These are phyloP conservation scores for Schlechtendalia chinensis DNA, from an alignment of 1,140 invertebrate genomes.

Conservation along the genomic window DNA sequence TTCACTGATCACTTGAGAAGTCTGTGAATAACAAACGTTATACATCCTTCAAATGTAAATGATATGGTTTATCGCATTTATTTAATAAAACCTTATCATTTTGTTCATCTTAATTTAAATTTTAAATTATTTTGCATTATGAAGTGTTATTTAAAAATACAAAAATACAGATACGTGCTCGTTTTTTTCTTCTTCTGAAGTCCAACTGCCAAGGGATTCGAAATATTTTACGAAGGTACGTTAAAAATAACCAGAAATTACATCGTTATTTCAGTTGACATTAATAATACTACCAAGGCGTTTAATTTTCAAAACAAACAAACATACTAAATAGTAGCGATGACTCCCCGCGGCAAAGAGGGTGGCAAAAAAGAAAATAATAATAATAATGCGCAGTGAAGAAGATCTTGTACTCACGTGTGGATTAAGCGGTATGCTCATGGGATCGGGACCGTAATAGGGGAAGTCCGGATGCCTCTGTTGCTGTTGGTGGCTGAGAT, in stretches of 20 bases:
- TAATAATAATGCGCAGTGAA: neutral
- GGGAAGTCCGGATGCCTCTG: slow-evolving; percentile 49
- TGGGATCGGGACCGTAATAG: slow-evolving; percentile 52
- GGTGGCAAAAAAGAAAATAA: slow-evolving; percentile 18
- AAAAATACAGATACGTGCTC: neutral
- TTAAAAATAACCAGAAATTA: slow-evolving; percentile 7
- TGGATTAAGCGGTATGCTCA: slow-evolving; percentile 54
- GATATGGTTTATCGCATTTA: neutral
- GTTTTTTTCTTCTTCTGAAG: no score
- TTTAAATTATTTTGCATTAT: neutral
- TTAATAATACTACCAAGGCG: neutral
- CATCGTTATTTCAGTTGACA: slow-evolving; percentile 4
- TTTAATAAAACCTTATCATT: neutral
- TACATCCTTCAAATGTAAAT: neutral
- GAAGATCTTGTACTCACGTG: slow-evolving; percentile 52
- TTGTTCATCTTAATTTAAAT: neutral
- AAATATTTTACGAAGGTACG: neutral
- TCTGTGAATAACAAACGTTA: neutral
- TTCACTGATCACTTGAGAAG: neutral
- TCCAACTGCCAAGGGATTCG: neutral
- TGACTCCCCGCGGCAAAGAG: slow-evolving; percentile 33
- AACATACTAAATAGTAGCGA: slow-evolving; percentile 14
- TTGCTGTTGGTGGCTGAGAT: slow-evolving; percentile 40
- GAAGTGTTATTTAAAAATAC: neutral
- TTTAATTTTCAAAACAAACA: slow-evolving; percentile 25